Evolutionary conservation across 2,797 vertebrate species (phyloP), one percentile per base, ranked within the genome.

Genomic region (Tenualosa thibaudeaui): DNA sequence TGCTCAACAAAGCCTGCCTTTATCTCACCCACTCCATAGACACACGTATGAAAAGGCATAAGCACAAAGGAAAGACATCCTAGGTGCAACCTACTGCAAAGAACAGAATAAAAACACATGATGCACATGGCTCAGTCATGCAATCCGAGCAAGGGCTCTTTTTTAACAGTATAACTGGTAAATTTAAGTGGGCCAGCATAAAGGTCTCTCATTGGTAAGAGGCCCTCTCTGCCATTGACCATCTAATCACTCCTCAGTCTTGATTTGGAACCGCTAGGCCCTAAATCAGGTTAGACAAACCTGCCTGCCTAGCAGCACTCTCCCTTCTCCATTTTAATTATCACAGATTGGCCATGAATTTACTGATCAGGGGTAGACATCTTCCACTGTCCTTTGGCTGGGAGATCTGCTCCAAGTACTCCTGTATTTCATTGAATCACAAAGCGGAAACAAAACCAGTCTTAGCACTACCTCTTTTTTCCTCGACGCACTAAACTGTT

Each of bases 301-400:
- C 90, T 91, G 85, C 84, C 90, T 90, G 87, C 86, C 90, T 75
- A 86, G 88, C 89, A 81, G 82, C 89, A 87, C 88, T 83, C 87
- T 83, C 81, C 75, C 88, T 82, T 89, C 82, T 86, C 82, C 86
- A 12, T 89, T 87, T 90, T 86, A 92, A 91, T 91, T 90, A 92
- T 88, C 84, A 81, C 5, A 85, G 84, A 87, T 50, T 89, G 88
- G 86, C 84, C 84, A 53, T 24, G 65, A 3, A 60, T 81, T 81
- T 85, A 88, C 83, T 86, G 84, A 89, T 89, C 86, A 86, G 82
- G 86, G 83, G 88, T 0, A 31, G 56, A 19, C 40, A 62, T 84
- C 81, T 54, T 82, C 43, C 65, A 81, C 46, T 60, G 60, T 81
- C 68, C 50, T 31, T 31, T 43, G 71, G 15, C 71, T 78, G 71